These are phyloP conservation scores for Lasioglossum calceatum DNA, from an alignment of 2,888 invertebrate species.

Conservation along the genomic window DNA sequence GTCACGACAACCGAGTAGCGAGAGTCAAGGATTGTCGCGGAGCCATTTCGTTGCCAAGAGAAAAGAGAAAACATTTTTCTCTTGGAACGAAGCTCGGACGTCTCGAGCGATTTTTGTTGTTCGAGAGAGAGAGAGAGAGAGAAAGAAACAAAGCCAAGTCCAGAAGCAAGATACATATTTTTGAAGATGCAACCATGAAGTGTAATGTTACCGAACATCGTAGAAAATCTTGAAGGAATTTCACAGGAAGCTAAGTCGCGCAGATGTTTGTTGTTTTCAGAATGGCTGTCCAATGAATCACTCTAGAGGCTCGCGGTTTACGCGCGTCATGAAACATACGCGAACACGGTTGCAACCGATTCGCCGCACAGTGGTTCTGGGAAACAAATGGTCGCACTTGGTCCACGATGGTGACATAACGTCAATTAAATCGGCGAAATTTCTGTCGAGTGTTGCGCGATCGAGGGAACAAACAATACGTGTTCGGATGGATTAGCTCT, in stretches of 20 bases:
- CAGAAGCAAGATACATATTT: not conserved
- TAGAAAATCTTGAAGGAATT: not conserved
- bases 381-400: not conserved
- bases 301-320: not conserved
- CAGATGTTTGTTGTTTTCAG: not conserved
- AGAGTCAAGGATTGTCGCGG: constrained; percentile 2
- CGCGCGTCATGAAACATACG: not conserved
- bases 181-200: not conserved
- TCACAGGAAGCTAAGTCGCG: not conserved
- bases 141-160: too few relatives aligned
- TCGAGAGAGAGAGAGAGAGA: too few relatives aligned
- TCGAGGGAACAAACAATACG: not conserved
- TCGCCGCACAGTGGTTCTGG: not conserved
- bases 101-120: not conserved
- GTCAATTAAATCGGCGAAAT: not conserved
- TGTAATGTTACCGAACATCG: not conserved
- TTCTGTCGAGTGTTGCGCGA: not conserved
- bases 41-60: not conserved
- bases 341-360: not conserved
- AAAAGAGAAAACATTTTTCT: not conserved
- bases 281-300: not conserved
- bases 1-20: not conserved
- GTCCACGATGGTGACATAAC: not conserved
- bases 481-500: constrained; percentile 7
- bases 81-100: not conserved